A percentile compares a stretch with the other conserved stretches of the same genome.
Evolutionary conservation across 2,113 vertebrate species (phyloP).

Genomic region (Microtus pennsylvanicus): DNA sequence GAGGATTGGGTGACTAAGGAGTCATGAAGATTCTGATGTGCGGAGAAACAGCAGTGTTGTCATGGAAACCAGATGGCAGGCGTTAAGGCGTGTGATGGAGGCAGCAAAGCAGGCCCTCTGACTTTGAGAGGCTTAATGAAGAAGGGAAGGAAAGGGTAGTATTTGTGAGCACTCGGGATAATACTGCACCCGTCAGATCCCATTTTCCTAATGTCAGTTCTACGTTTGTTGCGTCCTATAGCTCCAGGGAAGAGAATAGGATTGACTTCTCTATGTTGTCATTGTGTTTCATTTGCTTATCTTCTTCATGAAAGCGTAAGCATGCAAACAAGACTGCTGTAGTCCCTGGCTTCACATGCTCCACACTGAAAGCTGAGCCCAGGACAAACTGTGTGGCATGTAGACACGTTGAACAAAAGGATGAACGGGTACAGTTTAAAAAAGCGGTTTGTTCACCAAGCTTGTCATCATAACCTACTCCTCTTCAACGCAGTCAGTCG

Average conservation of each 20-base stretch:
- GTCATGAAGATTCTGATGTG: neutral
- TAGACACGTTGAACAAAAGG: neutral
- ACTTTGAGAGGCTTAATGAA: slow-evolving; percentile 25
- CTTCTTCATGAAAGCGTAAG: neutral
- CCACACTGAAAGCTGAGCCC: neutral
- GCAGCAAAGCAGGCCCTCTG: neutral
- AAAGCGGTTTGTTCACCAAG: neutral
- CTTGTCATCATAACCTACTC: neutral
- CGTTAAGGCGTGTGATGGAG: neutral
- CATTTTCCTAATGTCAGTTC: slow-evolving; percentile 1
- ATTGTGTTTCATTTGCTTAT: neutral
- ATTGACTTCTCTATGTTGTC: neutral
- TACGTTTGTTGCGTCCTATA: neutral
- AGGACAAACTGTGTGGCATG: neutral
- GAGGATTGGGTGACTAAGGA: neutral
- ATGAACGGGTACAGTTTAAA: neutral
- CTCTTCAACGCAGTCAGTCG: neutral
- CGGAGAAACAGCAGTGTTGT: neutral
- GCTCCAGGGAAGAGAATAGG: neutral
- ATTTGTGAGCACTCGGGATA: neutral
- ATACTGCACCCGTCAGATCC: neutral
- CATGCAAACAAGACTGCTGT: neutral
- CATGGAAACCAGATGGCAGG: neutral
- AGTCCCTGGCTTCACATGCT: neutral
- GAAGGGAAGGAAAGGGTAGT: neutral